These are phyloP conservation scores for Oryzias curvinotus DNA, from an alignment of 2,113 vertebrate genomes.

Conservation along the genomic window DNA sequence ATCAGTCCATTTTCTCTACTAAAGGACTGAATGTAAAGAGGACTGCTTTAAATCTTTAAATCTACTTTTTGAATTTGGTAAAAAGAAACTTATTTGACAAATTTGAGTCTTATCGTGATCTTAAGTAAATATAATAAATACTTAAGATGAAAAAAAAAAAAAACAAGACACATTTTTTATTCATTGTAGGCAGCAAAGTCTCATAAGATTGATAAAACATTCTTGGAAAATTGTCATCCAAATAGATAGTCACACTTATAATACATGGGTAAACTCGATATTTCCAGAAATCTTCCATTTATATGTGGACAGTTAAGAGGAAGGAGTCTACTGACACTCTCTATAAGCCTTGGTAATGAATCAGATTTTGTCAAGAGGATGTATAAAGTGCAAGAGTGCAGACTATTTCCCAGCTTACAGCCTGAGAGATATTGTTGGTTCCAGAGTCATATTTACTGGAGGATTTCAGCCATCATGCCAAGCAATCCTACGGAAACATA, in stretches of 20 bases:
- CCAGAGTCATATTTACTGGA: constrained; percentile 61
- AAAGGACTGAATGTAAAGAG: too few relatives aligned
- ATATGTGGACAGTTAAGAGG: constrained; percentile 6
- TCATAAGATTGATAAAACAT: neutral
- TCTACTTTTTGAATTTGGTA: too few relatives aligned
- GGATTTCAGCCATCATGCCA: constrained; percentile 64
- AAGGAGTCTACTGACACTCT: constrained; percentile 21
- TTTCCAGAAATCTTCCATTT: constrained; percentile 29
- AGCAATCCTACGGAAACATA: constrained; percentile 68
- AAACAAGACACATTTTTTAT: neutral
- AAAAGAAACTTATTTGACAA: too few relatives aligned
- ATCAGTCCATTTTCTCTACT: too few relatives aligned
- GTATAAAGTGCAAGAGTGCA: constrained; percentile 50
- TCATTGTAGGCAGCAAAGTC: neutral
- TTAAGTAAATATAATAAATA: neutral
- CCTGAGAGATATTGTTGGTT: constrained; percentile 60
- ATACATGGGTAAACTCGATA: constrained; percentile 9
- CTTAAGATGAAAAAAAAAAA: neutral
- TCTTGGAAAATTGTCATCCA: constrained; percentile 2
- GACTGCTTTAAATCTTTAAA: too few relatives aligned
- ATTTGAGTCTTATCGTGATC: too few relatives aligned
- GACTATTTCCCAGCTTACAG: constrained; percentile 50
- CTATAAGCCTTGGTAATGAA: constrained; percentile 39
- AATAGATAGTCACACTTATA: constrained; percentile 6
- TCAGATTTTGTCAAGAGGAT: constrained; percentile 52